phyloP scores from a whole-genome alignment of 2,113 vertebrate species.

The Sylvicapra grimmia region DNA sequence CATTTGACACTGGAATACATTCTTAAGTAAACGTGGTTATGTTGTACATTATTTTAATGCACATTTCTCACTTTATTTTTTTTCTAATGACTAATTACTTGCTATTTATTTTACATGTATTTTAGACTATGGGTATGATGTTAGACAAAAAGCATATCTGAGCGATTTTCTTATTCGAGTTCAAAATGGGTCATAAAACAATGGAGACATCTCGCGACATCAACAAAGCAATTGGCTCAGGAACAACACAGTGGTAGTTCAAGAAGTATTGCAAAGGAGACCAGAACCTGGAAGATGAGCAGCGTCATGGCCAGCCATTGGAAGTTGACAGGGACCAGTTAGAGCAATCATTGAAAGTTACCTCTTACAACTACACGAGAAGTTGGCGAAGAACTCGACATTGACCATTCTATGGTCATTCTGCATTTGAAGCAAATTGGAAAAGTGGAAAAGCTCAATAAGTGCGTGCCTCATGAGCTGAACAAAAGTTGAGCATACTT shows the following conservation, averaged over 20 bases:
- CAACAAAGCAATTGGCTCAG: background rate
- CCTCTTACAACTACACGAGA: background rate
- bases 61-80: background rate
- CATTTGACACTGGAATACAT: background rate
- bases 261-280: background rate
- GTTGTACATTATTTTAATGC: background rate
- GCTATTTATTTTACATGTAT: background rate
- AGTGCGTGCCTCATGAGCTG: background rate
- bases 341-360: background rate
- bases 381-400: background rate
- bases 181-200: background rate
- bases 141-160: background rate
- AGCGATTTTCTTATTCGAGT: background rate
- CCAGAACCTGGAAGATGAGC: background rate
- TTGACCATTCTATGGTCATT: background rate
- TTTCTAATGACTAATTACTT: background rate
- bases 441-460: background rate
- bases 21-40: background rate
- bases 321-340: background rate
- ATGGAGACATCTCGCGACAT: background rate
- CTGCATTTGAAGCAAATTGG: background rate
- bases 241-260: background rate
- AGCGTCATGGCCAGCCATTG: accelerated
- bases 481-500: background rate
- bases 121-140: background rate